phyloP scores from a whole-genome alignment of 1,140 invertebrate species.

The Aphis gossypii region DNA sequence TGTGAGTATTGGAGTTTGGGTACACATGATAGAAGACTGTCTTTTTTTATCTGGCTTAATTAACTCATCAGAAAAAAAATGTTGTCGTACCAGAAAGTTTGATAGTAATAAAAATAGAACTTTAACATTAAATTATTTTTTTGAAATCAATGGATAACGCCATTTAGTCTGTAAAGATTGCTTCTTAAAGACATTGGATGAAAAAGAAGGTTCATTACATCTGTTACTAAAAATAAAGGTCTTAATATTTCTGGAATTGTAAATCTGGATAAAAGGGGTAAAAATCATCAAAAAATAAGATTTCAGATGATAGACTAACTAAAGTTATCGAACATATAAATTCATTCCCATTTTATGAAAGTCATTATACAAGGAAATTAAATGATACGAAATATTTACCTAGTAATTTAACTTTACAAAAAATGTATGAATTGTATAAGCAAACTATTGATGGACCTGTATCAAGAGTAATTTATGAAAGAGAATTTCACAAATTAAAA shows the following conservation, averaged over 20 bases:
- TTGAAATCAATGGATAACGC: background rate
- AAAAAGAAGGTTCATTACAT: background rate
- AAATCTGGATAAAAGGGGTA: background rate
- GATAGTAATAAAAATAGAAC: background rate
- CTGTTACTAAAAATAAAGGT: background rate
- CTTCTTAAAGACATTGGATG: background rate
- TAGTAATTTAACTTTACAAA: background rate
- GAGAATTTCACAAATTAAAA: conserved; percentile 58
- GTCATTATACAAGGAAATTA: background rate
- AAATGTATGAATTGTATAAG: background rate
- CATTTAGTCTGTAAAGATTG: background rate
- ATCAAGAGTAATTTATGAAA: conserved; percentile 2
- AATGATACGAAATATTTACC: background rate
- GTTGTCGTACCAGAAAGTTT: background rate
- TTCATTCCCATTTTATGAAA: background rate
- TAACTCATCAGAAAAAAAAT: background rate
- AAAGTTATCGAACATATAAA: background rate
- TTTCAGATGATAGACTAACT: background rate
- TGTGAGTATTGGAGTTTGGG: no score
- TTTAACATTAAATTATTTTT: conserved; percentile 17
- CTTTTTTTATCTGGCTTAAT: no score
- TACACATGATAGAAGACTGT: no score
- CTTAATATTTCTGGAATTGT: background rate
- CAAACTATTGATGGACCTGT: background rate
- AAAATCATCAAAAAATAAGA: background rate